phyloP scores from a whole-genome alignment of 2,113 vertebrate species.

The Turnix velox region DNA sequence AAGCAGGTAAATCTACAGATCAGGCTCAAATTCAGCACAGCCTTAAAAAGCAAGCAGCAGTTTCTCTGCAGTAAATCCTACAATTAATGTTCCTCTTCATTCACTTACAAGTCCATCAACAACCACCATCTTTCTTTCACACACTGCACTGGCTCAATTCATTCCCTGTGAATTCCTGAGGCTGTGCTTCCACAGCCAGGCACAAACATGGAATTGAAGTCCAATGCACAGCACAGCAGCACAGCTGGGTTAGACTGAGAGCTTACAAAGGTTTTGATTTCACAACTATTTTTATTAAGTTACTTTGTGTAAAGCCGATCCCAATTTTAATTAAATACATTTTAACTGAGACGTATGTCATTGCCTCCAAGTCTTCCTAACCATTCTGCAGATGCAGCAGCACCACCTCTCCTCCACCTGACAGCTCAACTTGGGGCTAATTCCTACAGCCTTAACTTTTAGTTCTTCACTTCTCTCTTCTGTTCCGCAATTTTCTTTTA shows the following conservation, averaged over 20 bases:
- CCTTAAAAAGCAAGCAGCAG: background rate
- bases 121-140: background rate
- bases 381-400: background rate
- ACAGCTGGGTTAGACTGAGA: background rate
- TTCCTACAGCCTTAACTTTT: rapidly evolving
- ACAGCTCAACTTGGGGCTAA: background rate
- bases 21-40: background rate
- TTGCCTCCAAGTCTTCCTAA: background rate
- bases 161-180: background rate
- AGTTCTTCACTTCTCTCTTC: background rate
- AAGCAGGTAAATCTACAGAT: background rate
- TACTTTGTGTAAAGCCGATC: background rate
- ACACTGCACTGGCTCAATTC: rapidly evolving
- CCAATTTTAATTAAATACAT: background rate
- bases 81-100: background rate
- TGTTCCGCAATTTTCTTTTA: background rate
- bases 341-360: background rate
- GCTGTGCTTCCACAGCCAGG: background rate
- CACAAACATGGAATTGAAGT: rapidly evolving
- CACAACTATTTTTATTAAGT: background rate
- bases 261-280: background rate
- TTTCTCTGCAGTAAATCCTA: background rate
- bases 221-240: background rate
- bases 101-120: background rate
- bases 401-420: background rate